These are phyloP conservation scores for Triops longicaudatus DNA, from an alignment of 1,140 invertebrate genomes.

Conservation along the genomic window DNA sequence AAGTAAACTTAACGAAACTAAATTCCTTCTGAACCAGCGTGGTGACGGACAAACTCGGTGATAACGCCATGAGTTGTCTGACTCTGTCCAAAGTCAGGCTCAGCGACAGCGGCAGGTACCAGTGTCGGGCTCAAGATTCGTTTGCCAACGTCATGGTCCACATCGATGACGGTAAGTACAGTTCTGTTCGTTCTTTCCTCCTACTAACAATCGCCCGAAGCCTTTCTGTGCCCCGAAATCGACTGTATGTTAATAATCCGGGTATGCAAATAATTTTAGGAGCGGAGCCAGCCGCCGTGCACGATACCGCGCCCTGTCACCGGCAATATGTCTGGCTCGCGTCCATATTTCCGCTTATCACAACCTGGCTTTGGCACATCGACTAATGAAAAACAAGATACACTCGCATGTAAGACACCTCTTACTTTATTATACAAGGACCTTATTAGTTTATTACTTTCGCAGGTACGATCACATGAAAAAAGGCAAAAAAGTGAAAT, in stretches of 20 bases:
- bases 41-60: background rate
- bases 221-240: background rate
- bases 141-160: background rate
- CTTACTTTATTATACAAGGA: background rate
- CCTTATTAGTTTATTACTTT: background rate
- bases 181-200: background rate
- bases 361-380: background rate
- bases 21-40: background rate
- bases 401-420: background rate
- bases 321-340: background rate
- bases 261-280: background rate
- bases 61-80: background rate
- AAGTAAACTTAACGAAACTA: too few relatives aligned
- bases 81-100: background rate
- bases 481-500: too few relatives aligned
- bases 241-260: background rate
- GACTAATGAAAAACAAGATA: background rate
- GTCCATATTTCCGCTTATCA: background rate
- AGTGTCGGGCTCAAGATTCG: background rate
- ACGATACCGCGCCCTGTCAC: background rate
- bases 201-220: background rate
- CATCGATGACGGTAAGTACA: background rate
- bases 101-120: background rate
- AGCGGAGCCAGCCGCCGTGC: constrained; percentile 1
- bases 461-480: background rate